Base-by-base conservation (phyloP, 2,113 vertebrate species). In the Hippotragus niger region DNA sequence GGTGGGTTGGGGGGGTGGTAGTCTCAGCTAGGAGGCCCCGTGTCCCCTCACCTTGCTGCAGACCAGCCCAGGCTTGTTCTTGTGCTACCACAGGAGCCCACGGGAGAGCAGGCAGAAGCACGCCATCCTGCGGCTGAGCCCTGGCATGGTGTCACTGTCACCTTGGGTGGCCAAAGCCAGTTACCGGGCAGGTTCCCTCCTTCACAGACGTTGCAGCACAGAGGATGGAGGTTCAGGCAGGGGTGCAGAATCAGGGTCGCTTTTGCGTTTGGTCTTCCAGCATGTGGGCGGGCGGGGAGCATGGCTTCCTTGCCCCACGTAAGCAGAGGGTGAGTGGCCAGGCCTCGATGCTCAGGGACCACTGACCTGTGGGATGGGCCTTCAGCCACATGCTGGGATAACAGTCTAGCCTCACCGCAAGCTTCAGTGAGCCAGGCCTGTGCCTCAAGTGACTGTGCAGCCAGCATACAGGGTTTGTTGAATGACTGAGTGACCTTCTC, bases 401-500 rank as follows among this genome's bases (percentile, higher is more conserved):
- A 9, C 2, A n/a, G 84, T 60, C 40, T 27, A 33, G n/a, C 31
- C 27, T 88, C 52, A 81, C 52, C 16, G 36, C 53, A 45, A 57
- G 64, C 52, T 21, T 25, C 23, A 3, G 13, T 15, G 58, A 89
- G 17, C n/a, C 55, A 15, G 21, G n/a, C 21, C 45, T 11, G 33
- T 0, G 0, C 86, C 29, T 78, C 40, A 58, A 57, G 31, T 8
- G 23, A 40, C 33, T n/a, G 29, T n/a, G 13, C 36, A 96, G 58
- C 21, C 9, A 14, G n/a, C 53, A 21, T 4, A 25, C 36, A 31
- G 87, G 81, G 82, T 95, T 71, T 95, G 81, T 76, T 96, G 95
- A 96, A 64, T 87, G 96, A 89, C 90, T 89, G 11, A 91, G 2
- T 19, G 91, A 96, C 16, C 89, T 19, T 50, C 16, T 1, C 29